Conservation (phyloP, 2,113 vertebrate species). For the Eulemur macaco region DNA sequence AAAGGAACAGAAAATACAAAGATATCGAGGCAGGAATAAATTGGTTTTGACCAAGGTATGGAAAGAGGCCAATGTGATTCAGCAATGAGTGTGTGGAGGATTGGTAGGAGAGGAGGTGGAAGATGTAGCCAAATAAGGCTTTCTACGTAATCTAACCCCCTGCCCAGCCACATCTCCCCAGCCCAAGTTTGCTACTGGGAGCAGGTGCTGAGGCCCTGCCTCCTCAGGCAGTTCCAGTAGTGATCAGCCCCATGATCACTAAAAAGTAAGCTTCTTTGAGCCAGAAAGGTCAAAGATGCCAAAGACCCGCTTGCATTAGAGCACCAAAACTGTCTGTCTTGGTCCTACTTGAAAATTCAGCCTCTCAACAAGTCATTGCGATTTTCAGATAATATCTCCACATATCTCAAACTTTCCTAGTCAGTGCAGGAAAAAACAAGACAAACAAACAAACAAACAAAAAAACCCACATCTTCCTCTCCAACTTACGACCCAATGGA, state of each 20-base stretch:
- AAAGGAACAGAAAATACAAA: not conserved
- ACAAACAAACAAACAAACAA: no score
- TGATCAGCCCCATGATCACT: not conserved
- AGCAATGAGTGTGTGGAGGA: no score
- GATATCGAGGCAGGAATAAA: no score
- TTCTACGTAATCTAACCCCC: not conserved
- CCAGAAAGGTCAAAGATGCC: not conserved
- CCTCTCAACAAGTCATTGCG: not conserved
- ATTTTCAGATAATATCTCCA: not conserved
- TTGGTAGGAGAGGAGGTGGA: accelerated
- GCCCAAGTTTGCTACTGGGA: not conserved
- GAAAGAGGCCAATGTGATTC: no score
- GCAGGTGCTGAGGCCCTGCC: not conserved
- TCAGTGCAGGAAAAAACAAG: not conserved
- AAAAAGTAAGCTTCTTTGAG: not conserved
- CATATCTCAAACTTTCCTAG: not conserved
- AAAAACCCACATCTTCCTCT: not conserved
- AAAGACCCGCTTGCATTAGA: not conserved
- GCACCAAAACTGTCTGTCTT: not conserved
- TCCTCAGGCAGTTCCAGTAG: not conserved
- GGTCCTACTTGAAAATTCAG: not conserved
- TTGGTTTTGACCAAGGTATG: not conserved
- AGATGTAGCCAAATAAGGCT: no score
- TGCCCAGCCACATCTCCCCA: not conserved
- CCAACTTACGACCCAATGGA: not conserved